These are phyloP conservation scores for Petroica traversi DNA, from an alignment of 2,113 vertebrate genomes.

Conservation along the genomic window DNA sequence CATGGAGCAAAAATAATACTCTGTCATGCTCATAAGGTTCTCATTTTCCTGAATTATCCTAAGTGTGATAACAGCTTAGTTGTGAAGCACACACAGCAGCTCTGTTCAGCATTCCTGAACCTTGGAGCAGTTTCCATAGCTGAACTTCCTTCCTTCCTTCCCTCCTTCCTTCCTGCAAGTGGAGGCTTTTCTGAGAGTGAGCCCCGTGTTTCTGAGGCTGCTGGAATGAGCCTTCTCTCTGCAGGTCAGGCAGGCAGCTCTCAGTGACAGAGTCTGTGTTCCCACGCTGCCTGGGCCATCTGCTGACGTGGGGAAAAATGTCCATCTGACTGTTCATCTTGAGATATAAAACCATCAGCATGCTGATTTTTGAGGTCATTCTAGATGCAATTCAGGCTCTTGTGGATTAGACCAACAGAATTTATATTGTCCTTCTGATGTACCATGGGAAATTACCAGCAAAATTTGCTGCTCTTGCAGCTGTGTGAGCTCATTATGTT, in stretches of 20 bases:
- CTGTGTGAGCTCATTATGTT: not conserved
- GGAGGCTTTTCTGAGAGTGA: not conserved
- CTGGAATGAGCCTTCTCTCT: not conserved
- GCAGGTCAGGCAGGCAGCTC: not conserved
- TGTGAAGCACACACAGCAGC: not conserved
- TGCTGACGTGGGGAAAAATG: not conserved
- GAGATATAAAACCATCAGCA: not conserved
- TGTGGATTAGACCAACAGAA: not conserved
- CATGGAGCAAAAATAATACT: slow-evolving; percentile 3
- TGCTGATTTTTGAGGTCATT: not conserved
- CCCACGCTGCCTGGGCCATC: not conserved
- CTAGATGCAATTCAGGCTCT: not conserved
- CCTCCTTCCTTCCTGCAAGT: not conserved
- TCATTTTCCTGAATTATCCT: slow-evolving; percentile 24
- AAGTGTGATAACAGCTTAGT: not conserved
- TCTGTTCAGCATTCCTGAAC: not conserved
- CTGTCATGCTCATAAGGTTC: not conserved
- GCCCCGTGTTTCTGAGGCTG: not conserved
- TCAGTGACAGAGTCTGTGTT: not conserved
- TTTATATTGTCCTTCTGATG: not conserved
- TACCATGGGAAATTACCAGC: not conserved
- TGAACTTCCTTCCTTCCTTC: not conserved
- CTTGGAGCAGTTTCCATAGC: not conserved
- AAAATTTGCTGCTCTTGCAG: not conserved
- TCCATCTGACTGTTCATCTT: not conserved